Evolutionary conservation across 2,797 vertebrate species (phyloP).

Genomic region (Rhinella marina): DNA sequence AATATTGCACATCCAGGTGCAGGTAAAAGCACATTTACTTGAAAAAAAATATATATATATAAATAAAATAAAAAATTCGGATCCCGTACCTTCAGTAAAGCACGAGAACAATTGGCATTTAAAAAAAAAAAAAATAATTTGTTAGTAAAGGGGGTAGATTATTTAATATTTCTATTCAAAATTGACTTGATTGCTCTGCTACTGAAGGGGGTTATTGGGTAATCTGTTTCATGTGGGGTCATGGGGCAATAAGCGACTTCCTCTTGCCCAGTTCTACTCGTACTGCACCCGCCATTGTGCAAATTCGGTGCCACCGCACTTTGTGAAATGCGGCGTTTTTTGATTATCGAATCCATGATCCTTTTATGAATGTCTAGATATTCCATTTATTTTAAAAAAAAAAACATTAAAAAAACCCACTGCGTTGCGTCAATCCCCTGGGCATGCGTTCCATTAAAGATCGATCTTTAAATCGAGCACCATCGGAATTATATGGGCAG

Average conservation of each 20-base stretch:
- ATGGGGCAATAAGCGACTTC: constrained; percentile 64
- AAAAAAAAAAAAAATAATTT: background rate
- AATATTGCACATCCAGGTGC: constrained; percentile 34
- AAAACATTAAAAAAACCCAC: too few species aligned
- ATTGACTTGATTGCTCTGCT: constrained; percentile 72
- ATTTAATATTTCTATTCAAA: constrained; percentile 67
- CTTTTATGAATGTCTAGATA: background rate
- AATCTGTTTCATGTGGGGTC: constrained; percentile 66
- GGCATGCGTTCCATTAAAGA: too few species aligned
- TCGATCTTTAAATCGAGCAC: too few species aligned
- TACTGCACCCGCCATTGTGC: constrained; percentile 36
- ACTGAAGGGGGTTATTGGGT: constrained; percentile 71
- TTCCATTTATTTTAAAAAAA: too few species aligned
- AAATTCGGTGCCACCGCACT: constrained; percentile 17
- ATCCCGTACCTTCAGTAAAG: constrained; percentile 23
- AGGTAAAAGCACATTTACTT: constrained; percentile 18
- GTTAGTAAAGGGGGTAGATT: constrained; percentile 13
- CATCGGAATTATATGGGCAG: constrained; percentile 61
- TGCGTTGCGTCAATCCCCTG: background rate
- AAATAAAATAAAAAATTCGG: background rate
- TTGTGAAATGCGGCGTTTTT: constrained; percentile 14
- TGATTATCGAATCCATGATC: constrained; percentile 59
- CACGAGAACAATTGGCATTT: constrained; percentile 45
- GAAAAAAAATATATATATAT: too few species aligned
- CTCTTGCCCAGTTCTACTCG: background rate